Evolutionary conservation across 2,113 vertebrate species (phyloP).

Genomic region (Notarius lentiginosus): DNA sequence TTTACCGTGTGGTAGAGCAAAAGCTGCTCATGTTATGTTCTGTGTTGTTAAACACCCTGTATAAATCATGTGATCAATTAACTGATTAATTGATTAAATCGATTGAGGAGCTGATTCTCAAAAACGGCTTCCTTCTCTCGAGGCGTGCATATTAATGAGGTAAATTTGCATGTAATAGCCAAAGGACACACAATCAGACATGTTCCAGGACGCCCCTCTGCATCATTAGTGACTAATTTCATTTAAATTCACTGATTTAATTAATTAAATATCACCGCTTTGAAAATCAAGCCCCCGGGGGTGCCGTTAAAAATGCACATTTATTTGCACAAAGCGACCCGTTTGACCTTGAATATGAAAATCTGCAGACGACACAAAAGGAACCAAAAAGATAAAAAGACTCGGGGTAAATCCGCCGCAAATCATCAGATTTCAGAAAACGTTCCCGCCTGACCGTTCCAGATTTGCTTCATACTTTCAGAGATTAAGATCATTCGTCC

Average conservation of each 20-base stretch:
- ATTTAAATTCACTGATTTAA: conserved; percentile 35
- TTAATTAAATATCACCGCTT: conserved; percentile 27
- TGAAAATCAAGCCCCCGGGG: conserved; percentile 7
- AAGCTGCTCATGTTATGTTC: no score
- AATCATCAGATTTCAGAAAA: no score
- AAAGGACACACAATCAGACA: neutral
- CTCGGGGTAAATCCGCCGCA: no score
- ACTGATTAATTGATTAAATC: neutral
- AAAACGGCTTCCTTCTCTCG: neutral
- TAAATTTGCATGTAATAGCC: conserved; percentile 13
- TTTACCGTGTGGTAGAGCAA: no score
- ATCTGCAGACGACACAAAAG: neutral
- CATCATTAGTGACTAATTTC: neutral
- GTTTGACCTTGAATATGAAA: conserved; percentile 28
- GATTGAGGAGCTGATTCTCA: neutral
- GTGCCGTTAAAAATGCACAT: conserved; percentile 54
- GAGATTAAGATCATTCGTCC: no score
- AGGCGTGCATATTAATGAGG: conserved; percentile 4
- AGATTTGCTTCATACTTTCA: no score
- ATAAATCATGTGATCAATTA: neutral
- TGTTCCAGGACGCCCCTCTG: neutral
- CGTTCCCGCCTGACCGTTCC: no score
- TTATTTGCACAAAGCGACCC: conserved; percentile 38
- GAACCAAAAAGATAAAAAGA: neutral
- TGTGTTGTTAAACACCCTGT: no score